phyloP scores from a whole-genome alignment of 2,888 invertebrate species.

The Digitonthophagus gazella region DNA sequence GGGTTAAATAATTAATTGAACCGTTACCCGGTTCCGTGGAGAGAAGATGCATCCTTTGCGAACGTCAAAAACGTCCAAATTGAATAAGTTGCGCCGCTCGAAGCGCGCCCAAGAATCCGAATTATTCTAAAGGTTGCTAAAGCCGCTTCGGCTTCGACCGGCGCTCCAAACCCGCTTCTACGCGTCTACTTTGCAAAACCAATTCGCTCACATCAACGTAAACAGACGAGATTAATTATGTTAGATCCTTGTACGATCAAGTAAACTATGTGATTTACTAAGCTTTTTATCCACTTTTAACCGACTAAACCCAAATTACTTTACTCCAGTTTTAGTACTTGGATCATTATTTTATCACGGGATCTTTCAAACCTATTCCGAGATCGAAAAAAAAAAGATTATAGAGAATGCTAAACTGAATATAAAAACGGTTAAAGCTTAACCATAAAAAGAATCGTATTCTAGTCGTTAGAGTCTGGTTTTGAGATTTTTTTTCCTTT shows the following conservation, averaged over 20 bases:
- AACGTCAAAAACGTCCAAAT: not conserved
- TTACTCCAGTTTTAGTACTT: too few relatives aligned
- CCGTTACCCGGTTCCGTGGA: not conserved
- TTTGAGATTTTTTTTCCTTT: too few relatives aligned
- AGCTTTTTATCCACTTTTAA: too few relatives aligned
- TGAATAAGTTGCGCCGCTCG: not conserved
- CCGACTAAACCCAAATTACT: too few relatives aligned
- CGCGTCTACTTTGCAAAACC: not conserved
- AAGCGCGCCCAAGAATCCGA: not conserved
- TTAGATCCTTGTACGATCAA: not conserved
- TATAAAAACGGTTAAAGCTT: too few relatives aligned
- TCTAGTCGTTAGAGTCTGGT: too few relatives aligned
- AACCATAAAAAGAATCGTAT: too few relatives aligned
- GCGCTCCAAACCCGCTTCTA: not conserved
- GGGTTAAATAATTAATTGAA: not conserved
- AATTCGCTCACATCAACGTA: not conserved
- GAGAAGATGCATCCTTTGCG: not conserved
- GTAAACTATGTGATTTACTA: too few relatives aligned
- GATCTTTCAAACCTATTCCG: too few relatives aligned
- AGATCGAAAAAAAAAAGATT: too few relatives aligned
- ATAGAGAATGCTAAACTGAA: too few relatives aligned
- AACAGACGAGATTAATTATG: not conserved
- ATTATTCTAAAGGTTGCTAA: not conserved
- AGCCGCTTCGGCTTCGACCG: not conserved
- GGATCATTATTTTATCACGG: too few relatives aligned